phyloP scores from a whole-genome alignment of 2,113 vertebrate species.

The Trichomycterus rosablanca region DNA sequence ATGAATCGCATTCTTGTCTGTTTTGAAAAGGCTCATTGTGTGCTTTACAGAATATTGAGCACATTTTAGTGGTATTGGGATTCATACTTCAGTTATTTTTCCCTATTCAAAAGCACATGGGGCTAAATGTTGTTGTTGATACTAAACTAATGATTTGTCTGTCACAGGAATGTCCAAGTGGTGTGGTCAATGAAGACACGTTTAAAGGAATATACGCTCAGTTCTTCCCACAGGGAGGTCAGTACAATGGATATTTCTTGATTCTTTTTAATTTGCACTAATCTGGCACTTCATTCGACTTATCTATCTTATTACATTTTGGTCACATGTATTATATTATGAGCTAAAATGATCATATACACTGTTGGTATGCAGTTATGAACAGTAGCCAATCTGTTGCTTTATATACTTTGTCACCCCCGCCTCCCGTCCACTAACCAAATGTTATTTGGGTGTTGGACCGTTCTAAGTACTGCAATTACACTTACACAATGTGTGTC shows the following conservation, averaged over 20 bases:
- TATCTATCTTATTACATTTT: too few relatives aligned
- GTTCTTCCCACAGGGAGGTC: constrained; percentile 98
- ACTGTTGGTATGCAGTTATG: too few relatives aligned
- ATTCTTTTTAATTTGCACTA: not conserved
- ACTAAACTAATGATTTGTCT: constrained; percentile 22
- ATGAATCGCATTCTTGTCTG: not conserved
- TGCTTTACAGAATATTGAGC: not conserved
- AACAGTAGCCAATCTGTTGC: too few relatives aligned
- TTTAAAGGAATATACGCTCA: constrained; percentile 97
- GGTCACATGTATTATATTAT: too few relatives aligned
- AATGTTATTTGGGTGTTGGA: too few relatives aligned
- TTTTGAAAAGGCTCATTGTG: not conserved
- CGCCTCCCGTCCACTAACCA: too few relatives aligned
- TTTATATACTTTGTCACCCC: too few relatives aligned
- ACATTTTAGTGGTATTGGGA: not conserved
- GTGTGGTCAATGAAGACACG: constrained; percentile 94
- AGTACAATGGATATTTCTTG: constrained; percentile 48
- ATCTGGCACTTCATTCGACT: too few relatives aligned
- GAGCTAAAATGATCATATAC: too few relatives aligned
- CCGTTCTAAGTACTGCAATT: too few relatives aligned
- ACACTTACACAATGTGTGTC: too few relatives aligned
- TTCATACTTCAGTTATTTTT: not conserved
- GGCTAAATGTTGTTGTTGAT: not conserved
- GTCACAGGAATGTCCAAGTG: constrained; percentile 89
- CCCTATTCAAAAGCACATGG: not conserved